phyloP scores from a whole-genome alignment of 2,797 vertebrate species.

The Gymnothorax reevesii region DNA sequence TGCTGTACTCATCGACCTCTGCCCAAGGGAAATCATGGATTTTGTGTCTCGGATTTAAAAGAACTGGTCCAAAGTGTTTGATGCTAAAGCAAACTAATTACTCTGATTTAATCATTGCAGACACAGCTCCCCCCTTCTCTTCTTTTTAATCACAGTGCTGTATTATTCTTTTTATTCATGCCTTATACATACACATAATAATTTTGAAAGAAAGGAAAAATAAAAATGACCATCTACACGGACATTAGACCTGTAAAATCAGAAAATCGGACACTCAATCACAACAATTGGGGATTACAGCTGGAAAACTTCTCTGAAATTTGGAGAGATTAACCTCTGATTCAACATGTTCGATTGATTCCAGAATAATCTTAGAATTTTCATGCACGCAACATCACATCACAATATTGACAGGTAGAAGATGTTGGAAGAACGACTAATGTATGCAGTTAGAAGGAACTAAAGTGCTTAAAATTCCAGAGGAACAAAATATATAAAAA shows the following conservation, averaged over 20 bases:
- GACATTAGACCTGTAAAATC: constrained; percentile 1
- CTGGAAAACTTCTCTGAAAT: neutral
- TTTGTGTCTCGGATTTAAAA: constrained; percentile 42
- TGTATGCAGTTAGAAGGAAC: too few relatives aligned
- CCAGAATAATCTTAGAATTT: neutral
- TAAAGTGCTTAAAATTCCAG: too few relatives aligned
- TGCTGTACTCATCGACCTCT: constrained; percentile 23
- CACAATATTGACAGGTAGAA: too few relatives aligned
- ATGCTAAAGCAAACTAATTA: constrained; percentile 48
- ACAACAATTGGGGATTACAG: neutral
- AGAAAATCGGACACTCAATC: neutral
- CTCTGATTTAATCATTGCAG: constrained; percentile 40
- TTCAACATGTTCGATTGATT: neutral
- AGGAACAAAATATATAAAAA: too few relatives aligned
- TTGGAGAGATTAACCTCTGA: neutral
- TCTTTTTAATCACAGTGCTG: constrained; percentile 40
- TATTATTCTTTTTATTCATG: constrained; percentile 26
- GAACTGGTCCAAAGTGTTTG: constrained; percentile 44
- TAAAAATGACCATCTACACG: neutral
- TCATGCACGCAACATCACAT: neutral
- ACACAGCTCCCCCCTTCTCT: constrained; percentile 31
- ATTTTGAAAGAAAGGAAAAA: constrained; percentile 2
- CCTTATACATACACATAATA: neutral
- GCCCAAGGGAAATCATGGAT: constrained; percentile 54
- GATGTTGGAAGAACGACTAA: too few relatives aligned